Evolutionary conservation across 1,140 invertebrate species (phyloP), one percentile per base, ranked within the genome.

Genomic region (Berghia stephanieae): DNA sequence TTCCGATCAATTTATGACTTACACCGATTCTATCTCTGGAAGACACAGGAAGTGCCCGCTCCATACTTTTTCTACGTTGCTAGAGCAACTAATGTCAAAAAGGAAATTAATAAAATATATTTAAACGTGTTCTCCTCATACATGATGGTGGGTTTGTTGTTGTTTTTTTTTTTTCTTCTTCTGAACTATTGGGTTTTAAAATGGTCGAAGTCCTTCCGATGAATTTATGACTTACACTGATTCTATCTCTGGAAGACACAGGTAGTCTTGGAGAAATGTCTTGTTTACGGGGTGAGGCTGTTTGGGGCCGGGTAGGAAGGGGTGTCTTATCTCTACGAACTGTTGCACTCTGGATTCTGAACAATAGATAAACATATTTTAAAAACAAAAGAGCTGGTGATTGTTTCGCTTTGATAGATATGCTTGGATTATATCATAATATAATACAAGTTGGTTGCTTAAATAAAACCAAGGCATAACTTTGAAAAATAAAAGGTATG

Each of bases 261-360:
- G 66, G 5, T 21, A 5, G 18, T 40, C 8, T 24, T 68, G 66
- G 5, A 3, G 6, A 24, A 46, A n/a, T n/a, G 1, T 24, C 6
- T 2, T 36, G 55, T 60, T n/a, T 8, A 4, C 5, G 4, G 21
- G 4, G 55, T n/a, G 8, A 21, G 55, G 84, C 84, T 16, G 84
- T 81, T 21, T 84, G 78, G 6, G 82, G 79, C 27, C 84, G 68
- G 42, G 76, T 49, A 31, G 83, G 83, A 8, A 80, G 60, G 0
- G 63, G 57, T 3, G 81, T 49, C 49, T 80, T 80, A 0, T 81
- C 71, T n/a, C 81, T 71, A 27, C 52, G 72, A 1, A 82, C 77
- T 0, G 80, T 80, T 38, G 83, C 84, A 70, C 82, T 85, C 73
- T 83, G 73, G 18, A 82, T 77, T 69, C 81, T 70, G 44, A 31